A percentile compares a stretch with the other conserved stretches of the same genome.
phyloP scores from a whole-genome alignment of 2,797 vertebrate genomes.

The Sparidentex hasta region DNA sequence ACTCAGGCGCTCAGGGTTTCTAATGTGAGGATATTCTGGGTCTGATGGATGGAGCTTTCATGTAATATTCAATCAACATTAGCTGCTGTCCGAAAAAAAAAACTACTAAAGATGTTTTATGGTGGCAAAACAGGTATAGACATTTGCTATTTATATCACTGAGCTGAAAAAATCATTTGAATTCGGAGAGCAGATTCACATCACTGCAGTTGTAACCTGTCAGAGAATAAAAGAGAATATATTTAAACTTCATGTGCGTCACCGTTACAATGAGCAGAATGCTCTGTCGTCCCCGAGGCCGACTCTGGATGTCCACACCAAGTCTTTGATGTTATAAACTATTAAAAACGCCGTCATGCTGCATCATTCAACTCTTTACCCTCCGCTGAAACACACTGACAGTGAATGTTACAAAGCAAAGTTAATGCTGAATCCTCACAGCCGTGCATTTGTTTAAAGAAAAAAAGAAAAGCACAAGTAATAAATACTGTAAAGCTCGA shows the following conservation, averaged over 20 bases:
- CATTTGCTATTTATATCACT: slow-evolving; percentile 6
- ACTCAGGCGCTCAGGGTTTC: not conserved
- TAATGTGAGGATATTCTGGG: not conserved
- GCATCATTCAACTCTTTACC: not conserved
- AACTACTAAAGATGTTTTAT: not conserved
- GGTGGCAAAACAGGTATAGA: not conserved
- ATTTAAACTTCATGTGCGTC: not conserved
- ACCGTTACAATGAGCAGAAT: not conserved
- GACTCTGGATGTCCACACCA: not conserved
- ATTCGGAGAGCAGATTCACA: slow-evolving; percentile 1
- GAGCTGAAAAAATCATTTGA: not conserved
- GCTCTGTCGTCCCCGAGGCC: not conserved
- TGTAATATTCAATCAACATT: slow-evolving; percentile 9
- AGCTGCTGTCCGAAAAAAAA: not conserved
- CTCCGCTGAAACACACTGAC: slow-evolving; percentile 1
- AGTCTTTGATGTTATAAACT: slow-evolving; percentile 15
- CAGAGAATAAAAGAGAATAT: not conserved
- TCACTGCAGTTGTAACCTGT: not conserved
- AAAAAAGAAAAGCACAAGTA: not conserved
- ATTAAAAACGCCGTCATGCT: not conserved
- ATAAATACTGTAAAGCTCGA: not conserved
- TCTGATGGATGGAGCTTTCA: slow-evolving; percentile 14
- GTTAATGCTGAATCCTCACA: not conserved
- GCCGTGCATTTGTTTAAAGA: not conserved
- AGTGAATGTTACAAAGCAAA: not conserved